phyloP scores from a whole-genome alignment of 2,888 invertebrate genomes.

The Augiades crinisus region DNA sequence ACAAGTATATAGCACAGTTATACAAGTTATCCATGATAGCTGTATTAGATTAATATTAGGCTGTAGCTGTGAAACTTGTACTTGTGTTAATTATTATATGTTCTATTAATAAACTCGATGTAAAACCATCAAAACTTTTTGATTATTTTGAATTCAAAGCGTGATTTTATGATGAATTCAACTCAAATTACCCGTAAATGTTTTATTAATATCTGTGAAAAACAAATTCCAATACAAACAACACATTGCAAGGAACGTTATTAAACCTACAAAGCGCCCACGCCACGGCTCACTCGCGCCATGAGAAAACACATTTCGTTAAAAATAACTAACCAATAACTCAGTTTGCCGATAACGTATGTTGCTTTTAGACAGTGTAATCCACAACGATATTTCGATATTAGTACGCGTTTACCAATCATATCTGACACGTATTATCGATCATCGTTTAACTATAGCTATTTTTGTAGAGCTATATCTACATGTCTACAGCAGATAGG shows the following conservation, averaged over 20 bases:
- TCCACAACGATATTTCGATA: constrained; percentile 6
- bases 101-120: no score
- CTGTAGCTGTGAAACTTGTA: no score
- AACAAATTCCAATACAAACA: not conserved
- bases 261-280: not conserved
- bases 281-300: not conserved
- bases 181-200: not conserved
- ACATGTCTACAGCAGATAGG: not conserved
- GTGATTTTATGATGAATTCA: no score
- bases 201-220: no score
- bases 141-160: no score
- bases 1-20: no score
- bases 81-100: no score
- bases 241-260: constrained; percentile 1
- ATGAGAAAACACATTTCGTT: constrained; percentile 12
- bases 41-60: no score
- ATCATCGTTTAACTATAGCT: not conserved
- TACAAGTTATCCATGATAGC: no score
- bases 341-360: constrained; percentile 1
- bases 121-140: no score
- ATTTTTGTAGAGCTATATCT: not conserved
- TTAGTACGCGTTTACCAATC: not conserved
- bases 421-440: not conserved
- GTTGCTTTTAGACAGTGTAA: constrained; percentile 8
- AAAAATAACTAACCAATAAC: constrained; percentile 16